Evolutionary conservation across 1,140 invertebrate species (phyloP), one percentile per base, ranked within the genome.

Genomic region (Sarcophaga peregrina): DNA sequence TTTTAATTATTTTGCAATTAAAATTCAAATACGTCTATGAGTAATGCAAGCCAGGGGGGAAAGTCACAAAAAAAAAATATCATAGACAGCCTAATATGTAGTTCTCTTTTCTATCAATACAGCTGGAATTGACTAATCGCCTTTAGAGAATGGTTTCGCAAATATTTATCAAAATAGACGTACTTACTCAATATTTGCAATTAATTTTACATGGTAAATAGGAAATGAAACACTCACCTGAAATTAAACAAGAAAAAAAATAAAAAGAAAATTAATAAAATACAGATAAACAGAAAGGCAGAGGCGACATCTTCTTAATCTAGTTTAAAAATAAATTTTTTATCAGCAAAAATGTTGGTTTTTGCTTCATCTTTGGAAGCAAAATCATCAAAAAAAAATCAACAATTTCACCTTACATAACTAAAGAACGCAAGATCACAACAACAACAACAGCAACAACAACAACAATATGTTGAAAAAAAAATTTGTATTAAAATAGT

Each of bases 401-500:
- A 25, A 68, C 25, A 25, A 68, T 68, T 68, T 68, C 62, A 68
- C 62, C 62, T 68, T 25, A 25, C 20, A 20, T 68, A 10, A 8
- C 17, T 68, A 25, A 20, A 20, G 62, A 50, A 78, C 20, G 46
- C 13, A 76, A 76, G 48, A 76, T 5, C 17, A 62, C 17, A 17
- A 76, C 46, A 76, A 78, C 17, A 72, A 72, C n/a, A 72, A 72
- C 74, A n/a, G n/a, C n/a, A 76, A 46, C 37, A 76, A 76, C 46
- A 25, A 37, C 8, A 45, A 11, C 1, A 37, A 75, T 25, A 8
- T 9, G 10, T n/a, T n/a, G 11, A 76, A 5, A 76, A 10, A 76
- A 76, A 46, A 46, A 46, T 9, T 47, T 37, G 25, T 68, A n/a
- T 58, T 25, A 20, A 68, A 68, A 68, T 68, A 68, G n/a, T 68